Base-by-base conservation (phyloP, 2,888 invertebrate species). In the Lithophane semibrunnea region DNA sequence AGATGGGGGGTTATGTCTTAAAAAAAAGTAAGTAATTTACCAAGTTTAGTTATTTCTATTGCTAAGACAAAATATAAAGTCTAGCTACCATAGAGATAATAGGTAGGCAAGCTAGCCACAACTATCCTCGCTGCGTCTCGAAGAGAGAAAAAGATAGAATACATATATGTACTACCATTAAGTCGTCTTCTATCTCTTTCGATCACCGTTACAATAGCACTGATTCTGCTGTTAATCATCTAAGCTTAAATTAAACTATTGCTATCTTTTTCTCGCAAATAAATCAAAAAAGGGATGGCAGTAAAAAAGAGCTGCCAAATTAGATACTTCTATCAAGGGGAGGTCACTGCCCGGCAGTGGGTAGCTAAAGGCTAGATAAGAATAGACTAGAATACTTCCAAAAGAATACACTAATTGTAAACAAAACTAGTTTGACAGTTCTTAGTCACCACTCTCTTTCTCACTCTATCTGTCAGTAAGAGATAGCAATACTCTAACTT, bases 31-130 rank as follows among this genome's bases (percentile, higher is more conserved):
- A 54, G 13, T 52, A 13, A 52, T 65, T 29, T n/a, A 29, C 24
- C 77, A 84, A 85, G 84, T 84, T 84, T 82, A 82, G n/a, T 73
- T 85, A 85, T 84, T 85, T 75, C 29, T 69, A 77, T 75, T 82
- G 75, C 37, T 77, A 77, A 75, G 37, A 77, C 18, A 56, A 61
- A 68, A 68, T 64, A 47, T 61, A 69, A 58, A 63, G 29, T 77
- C 61, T 64, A 67, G 29, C 61, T 60, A 67, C 49, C 47, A 66
- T 75, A 75, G 69, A 83, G 52, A 63, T 47, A 52, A 54, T 61
- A 66, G 21, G 21, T 69, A 69, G 75, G 60, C 73, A 80, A 29
- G n/a, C 60, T 64, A 21, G 13, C 8, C 49, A 49, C 42, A 52
- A 24, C 13, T n/a, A 21, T 2, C 16, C 37, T 54, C 42, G 16